Conservation (phyloP, 2,888 invertebrate species). For the Chalcis sispes region DNA sequence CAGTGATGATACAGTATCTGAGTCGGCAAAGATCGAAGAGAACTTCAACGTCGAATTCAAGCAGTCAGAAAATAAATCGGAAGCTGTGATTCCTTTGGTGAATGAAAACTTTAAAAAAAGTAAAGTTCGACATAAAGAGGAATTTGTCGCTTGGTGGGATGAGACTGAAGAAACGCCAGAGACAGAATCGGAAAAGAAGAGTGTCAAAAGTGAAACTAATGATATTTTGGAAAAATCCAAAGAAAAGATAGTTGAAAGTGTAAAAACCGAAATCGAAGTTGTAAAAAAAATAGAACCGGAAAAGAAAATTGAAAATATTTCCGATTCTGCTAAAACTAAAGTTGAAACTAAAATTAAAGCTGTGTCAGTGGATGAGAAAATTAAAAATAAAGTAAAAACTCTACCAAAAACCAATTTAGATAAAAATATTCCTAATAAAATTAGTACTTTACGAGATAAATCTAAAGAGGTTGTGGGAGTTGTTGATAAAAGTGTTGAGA, state of each 20-base stretch:
- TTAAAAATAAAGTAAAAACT: slow-evolving; percentile 6
- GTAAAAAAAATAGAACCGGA: not conserved
- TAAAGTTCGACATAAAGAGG: slow-evolving; percentile 1
- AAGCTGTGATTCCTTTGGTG: not conserved
- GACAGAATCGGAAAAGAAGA: not conserved
- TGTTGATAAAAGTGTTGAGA: slow-evolving; percentile 3
- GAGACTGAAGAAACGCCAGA: slow-evolving; percentile 9
- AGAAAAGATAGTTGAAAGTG: not conserved
- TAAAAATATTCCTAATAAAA: too few relatives aligned
- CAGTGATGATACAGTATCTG: not conserved
- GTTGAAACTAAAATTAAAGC: not conserved
- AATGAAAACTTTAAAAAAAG: not conserved
- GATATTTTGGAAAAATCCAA: not conserved
- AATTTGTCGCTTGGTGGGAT: slow-evolving; percentile 52
- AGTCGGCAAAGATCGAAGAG: not conserved
- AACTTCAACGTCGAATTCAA: not conserved
- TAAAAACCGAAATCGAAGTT: not conserved
- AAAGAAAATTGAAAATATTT: not conserved
- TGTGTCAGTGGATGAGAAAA: not conserved
- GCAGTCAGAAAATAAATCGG: not conserved
- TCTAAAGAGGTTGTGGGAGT: not conserved
- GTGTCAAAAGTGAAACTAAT: not conserved
- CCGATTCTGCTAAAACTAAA: too few relatives aligned
- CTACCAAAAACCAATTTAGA: too few relatives aligned
- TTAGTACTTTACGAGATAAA: not conserved